A percentile compares a stretch with the other conserved stretches of the same genome.
These are phyloP conservation scores for Protophormia terraenovae DNA, from an alignment of 2,888 invertebrate species.

Conservation along the genomic window DNA sequence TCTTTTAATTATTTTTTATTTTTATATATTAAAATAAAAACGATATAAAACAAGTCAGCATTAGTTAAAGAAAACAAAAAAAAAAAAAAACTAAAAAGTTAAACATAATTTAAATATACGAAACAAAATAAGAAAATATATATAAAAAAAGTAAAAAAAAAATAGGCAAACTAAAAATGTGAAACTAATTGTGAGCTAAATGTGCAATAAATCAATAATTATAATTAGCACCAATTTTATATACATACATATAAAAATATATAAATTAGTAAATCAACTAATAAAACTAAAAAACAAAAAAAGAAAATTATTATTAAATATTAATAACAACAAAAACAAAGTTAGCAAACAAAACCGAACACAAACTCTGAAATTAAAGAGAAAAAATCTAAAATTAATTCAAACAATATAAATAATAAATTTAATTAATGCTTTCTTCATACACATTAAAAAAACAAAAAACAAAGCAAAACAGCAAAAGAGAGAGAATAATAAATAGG, in stretches of 20 bases:
- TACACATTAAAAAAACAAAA: conserved; percentile 37
- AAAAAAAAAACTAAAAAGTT: conserved; percentile 27
- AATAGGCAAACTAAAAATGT: conserved; percentile 60
- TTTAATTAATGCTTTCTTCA: conserved; percentile 35
- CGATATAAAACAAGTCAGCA: conserved; percentile 62
- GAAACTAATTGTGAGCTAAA: conserved; percentile 69
- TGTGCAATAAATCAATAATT: conserved; percentile 68
- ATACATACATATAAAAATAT: conserved; percentile 38
- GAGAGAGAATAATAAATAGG: not conserved
- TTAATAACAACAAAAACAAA: conserved; percentile 5
- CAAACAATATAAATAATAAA: no score
- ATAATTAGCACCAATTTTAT: conserved; percentile 68
- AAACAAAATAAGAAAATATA: conserved; percentile 25
- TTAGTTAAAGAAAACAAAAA: conserved; percentile 53
- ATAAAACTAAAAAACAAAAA: conserved; percentile 31
- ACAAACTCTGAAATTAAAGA: conserved; percentile 5
- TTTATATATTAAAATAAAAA: conserved; percentile 25
- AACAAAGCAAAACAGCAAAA: not conserved
- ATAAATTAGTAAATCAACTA: conserved; percentile 21
- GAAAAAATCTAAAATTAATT: conserved; percentile 16
- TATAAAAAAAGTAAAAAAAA: conserved; percentile 12
- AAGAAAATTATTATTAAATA: conserved; percentile 14
- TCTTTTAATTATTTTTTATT: conserved; percentile 38
- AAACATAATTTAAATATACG: conserved; percentile 43
- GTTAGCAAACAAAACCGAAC: no score